Evolutionary conservation across 2,888 invertebrate species (phyloP), one percentile per base, ranked within the genome.

Genomic region (Cerceris rybyensis): DNA sequence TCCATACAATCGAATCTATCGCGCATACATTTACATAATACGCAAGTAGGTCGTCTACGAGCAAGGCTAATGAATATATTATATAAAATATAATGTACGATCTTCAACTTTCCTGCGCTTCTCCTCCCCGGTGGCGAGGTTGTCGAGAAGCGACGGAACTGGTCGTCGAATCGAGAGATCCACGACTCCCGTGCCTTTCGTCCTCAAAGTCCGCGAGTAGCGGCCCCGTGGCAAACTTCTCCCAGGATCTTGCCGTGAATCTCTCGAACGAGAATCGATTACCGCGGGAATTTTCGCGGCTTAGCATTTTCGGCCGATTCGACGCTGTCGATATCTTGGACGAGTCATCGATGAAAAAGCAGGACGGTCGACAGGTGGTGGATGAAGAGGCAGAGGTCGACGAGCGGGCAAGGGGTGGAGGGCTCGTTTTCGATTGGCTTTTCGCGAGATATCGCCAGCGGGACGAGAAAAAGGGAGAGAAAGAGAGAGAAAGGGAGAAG

Each of bases 1-100:
- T 86, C 78, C 86, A 86, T 86, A 86, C 86, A 86, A 86, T 86
- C 80, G 86, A 80, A 82, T 77, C 84, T 73, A 81, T 75, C 82
- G 84, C 67, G 84, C 86, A 86, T 84, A 82, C 50, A 85, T 86
- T 81, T 82, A 49, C 86, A 85, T 86, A 84, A 55, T 61, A 50
- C 70, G 80, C 55, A 80, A 82, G 75, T 84, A 77, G 86, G 85
- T 84, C 86, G 72, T 69, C 78, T 63, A 61, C 64, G 75, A 77
- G 78, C 82, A 81, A 85, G 80, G 78, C 84, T 84, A 78, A 78
- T 74, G 80, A 85, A 85, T 86, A 84, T 80, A 80, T 84, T 82
- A 75, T 81, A 81, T 71, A 78, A 85, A 82, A 82, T 80, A 86
- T 75, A 61, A 46, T 50, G 59, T n/a, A 0, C 42, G 41, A 60